Evolutionary conservation across 2,797 vertebrate genomes (phyloP), one percentile per base, ranked within the genome.

Genomic region (Scolopax bukidnonensis): DNA sequence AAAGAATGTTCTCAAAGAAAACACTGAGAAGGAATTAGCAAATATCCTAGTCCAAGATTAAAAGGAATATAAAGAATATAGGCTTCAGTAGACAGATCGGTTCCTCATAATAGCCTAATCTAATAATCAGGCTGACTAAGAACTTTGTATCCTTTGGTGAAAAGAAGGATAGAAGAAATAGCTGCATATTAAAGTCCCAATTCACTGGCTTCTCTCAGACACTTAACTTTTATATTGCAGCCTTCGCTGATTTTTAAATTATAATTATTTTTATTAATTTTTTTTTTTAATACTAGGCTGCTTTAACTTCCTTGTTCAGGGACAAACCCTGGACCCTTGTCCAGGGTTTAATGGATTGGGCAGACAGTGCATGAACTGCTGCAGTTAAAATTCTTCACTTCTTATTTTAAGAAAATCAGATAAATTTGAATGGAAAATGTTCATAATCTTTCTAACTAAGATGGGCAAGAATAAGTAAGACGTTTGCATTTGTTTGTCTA

Each of bases 101-200:
- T 87, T 77, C 75, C 41, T 91, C 16, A 27, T 65, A 83, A 68
- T 2, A 71, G 1, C 21, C 23, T 94, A 89, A 96, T 68, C 48
- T 89, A 92, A 87, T 94, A 83, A 89, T 93, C 53, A 85, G 68
- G 19, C 64, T 87, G 60, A 85, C 68, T 65, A 75, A 56, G 30
- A 45, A 63, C 13, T 83, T 75, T 87, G 50, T 75, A 47, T 61
- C 11, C 5, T 81, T 94, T 41, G 12, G 7, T 85, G 59, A 65
- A 83, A 71, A 80, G 25, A 73, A 60, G 14, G 25, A 57, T 36
- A 20, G n/a, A 83, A 93, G 67, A 89, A 93, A 92, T 59, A 84
- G 14, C 33, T 91, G 21, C 16, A 27, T 90, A 33, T 7, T 74
- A 36, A 86, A 90, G n/a, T 83, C 28, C 12, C 74, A 40, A 20